Base-by-base conservation (phyloP, 92 coral and sea anemone genomes). In the Pocillopora grandis region DNA sequence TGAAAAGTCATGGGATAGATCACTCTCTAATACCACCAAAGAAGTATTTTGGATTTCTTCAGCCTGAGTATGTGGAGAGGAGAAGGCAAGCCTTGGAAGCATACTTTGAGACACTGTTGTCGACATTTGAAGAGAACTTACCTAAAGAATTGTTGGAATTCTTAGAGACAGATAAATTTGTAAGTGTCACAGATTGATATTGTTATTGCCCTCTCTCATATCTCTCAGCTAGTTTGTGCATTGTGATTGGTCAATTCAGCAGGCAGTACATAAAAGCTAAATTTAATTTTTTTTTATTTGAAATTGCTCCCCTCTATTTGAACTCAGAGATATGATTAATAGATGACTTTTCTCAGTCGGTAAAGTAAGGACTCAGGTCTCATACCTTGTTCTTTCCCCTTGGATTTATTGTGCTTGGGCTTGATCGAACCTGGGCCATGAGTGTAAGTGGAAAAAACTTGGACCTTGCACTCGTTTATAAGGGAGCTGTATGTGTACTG, bases 51-150 rank as follows among this genome's bases (percentile, higher is more conserved):
- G 99, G 99, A 33, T 90, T 92, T 37, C 92, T 92, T 55, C 89
- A 96, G 36, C 91, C 95, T 57, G 92, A 91, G 27, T 91, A 94
- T 84, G 90, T 96, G 79, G 99, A 96, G 75, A 90, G 91, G 68
- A 85, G 99, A 84, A 81, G 98, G 10, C 84, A 84, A 37, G 89
- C 87, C 17, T 87, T 96, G 65, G 98, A 96, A 78, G 80, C 80
- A 0, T 96, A 96, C 78, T 75, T 96, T 31, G 90, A 92, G 84
- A 70, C 59, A 15, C 77, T 96, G 17, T 66, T 91, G 76, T 71
- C 81, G 18, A 88, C 37, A n/a, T 94, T 96, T 83, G 90, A 76
- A 5, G 95, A 94, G 16, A 83, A 84, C 3, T 82, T 96, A 37
- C 99, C 99, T 9, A 80, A 80, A 33, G 89, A 80, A 76, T 81